These are phyloP conservation scores for Meta bourneti DNA, from an alignment of 2,888 invertebrate species.

Conservation along the genomic window DNA sequence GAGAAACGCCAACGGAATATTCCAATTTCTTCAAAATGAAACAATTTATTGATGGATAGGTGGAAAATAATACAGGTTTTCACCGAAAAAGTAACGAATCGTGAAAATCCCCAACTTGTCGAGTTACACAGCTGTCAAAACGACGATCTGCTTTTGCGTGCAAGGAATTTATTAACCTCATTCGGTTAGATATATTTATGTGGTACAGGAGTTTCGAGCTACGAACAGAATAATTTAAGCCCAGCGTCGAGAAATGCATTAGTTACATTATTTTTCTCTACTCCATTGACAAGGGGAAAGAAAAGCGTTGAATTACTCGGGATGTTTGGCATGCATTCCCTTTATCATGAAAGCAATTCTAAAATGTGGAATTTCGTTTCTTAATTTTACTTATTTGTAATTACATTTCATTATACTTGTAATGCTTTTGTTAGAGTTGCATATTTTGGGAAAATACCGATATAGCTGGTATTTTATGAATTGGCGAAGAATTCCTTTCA, in stretches of 20 bases:
- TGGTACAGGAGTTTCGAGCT: not conserved
- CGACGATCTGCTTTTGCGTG: conserved; percentile 5
- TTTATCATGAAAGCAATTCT: too few species aligned
- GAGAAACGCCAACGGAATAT: too few species aligned
- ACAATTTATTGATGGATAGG: not conserved
- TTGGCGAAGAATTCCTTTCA: too few species aligned
- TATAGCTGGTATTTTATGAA: too few species aligned
- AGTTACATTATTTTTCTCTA: not conserved
- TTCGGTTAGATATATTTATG: conserved; percentile 29
- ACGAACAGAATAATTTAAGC: conserved; percentile 26
- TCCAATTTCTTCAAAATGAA: not conserved
- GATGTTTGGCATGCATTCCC: not conserved
- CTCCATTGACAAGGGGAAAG: not conserved
- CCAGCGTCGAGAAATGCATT: not conserved
- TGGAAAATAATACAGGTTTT: not conserved
- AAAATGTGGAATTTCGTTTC: too few species aligned
- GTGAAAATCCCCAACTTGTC: not conserved
- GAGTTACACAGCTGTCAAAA: not conserved
- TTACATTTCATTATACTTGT: too few species aligned
- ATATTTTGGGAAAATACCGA: too few species aligned
- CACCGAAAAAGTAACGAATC: not conserved
- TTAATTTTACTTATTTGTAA: too few species aligned
- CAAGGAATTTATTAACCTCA: conserved; percentile 16
- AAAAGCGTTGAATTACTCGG: not conserved
- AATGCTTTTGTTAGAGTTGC: too few species aligned